Base-by-base conservation (phyloP, 2,113 vertebrate species). In the Sterna hirundo region DNA sequence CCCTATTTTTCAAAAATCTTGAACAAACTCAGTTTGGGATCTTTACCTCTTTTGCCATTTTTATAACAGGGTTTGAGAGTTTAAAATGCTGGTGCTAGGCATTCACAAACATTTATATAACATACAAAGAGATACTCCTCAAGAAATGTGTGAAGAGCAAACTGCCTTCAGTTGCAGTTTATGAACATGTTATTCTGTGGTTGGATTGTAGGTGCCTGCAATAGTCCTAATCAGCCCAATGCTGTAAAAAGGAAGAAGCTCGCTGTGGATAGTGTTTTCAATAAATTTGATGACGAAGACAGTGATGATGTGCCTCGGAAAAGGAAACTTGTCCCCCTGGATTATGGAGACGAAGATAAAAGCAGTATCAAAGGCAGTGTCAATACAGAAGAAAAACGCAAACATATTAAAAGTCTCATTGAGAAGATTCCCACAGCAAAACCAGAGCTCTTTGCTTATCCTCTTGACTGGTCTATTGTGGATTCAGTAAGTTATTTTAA, bases 401-500 rank as follows among this genome's bases (percentile, higher is more conserved):
- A 99, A 96, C 99, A 99, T 97, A 99, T 99, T 96, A 99, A 99
- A 97, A 99, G 98, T 97, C 99, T 99, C 26, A 99, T 99, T 52
- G 99, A 99, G 96, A 99, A 99, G 98, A 99, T 99, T 57, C 99
- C 99, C 55, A 99, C 99, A 14, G 99, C 98, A 76, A 99, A 99
- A 97, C 99, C 99, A 3, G 99, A 99, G 97, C 99, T 99, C 75
- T 99, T 99, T 97, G 99, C 99, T 79, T 99, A 99, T 98, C 99
- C 99, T 20, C 98, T 99, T 66, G 99, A 99, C 97, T 99, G 99
- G 99, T 98, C 99, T 60, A 99, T 99, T 98, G 99, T 99, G 30
- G 99, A 99, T 98, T 98, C 99, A 94, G 99, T 99, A 97, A 99
- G 98, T 98, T 93, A 16, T 61, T 88, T 58, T 51, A 90, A 77